phyloP scores from a whole-genome alignment of 2,888 invertebrate genomes.

The Synergus gifuensis region DNA sequence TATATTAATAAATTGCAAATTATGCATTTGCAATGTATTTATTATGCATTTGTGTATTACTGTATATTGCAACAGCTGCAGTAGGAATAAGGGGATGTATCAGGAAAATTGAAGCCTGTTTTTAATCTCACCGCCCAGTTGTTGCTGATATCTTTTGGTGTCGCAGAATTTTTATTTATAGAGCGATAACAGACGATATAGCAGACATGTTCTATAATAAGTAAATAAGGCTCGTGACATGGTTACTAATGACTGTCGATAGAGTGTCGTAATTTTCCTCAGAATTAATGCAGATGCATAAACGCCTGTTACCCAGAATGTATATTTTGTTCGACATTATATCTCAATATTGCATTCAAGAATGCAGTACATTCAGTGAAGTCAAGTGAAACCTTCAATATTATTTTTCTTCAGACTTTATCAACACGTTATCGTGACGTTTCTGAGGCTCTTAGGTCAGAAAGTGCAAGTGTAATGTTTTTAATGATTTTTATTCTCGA shows the following conservation, averaged over 20 bases:
- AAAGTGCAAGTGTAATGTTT: constrained; percentile 9
- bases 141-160: constrained; percentile 30
- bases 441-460: background rate
- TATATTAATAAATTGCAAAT: background rate
- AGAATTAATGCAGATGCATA: constrained; percentile 36
- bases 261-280: constrained; percentile 31
- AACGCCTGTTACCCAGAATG: constrained; percentile 6
- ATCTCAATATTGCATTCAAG: constrained; percentile 7
- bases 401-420: constrained; percentile 16
- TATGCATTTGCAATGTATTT: background rate
- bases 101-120: constrained; percentile 3
- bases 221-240: constrained; percentile 34
- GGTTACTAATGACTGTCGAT: constrained; percentile 33
- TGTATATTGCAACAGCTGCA: background rate
- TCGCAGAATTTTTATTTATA: constrained; percentile 28
- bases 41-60: background rate
- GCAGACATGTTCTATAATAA: constrained; percentile 31
- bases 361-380: constrained; percentile 31
- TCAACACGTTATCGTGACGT: constrained; percentile 19
- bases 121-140: constrained; percentile 27
- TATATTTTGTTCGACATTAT: constrained; percentile 20
- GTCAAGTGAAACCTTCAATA: constrained; percentile 19
- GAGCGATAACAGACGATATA: constrained; percentile 19
- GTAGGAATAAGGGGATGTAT: constrained; percentile 5
- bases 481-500: background rate